phyloP scores from a whole-genome alignment of 2,113 vertebrate genomes.

The Pipa parva region DNA sequence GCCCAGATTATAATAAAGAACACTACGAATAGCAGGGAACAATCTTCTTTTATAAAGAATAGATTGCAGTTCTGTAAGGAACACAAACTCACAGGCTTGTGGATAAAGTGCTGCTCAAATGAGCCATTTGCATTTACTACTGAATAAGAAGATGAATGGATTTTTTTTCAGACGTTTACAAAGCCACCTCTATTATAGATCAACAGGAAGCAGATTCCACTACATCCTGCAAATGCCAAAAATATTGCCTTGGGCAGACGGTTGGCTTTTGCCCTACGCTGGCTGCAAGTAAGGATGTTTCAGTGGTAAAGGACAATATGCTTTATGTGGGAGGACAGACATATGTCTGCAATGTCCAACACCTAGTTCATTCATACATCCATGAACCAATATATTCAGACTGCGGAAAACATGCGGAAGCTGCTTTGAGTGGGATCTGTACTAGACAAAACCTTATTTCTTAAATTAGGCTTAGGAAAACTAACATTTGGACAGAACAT shows the following conservation, averaged over 20 bases:
- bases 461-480: too few relatives aligned
- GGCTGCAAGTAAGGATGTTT: conserved; percentile 33
- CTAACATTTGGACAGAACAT: too few relatives aligned
- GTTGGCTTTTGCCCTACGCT: conserved; percentile 35
- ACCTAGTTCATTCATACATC: conserved; percentile 14
- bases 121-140: background rate
- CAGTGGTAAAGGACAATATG: conserved; percentile 23
- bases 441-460: too few relatives aligned
- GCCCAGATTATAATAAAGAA: too few relatives aligned
- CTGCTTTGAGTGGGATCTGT: too few relatives aligned
- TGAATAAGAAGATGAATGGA: conserved; percentile 16
- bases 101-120: conserved; percentile 4
- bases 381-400: too few relatives aligned
- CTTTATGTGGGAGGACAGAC: conserved; percentile 30
- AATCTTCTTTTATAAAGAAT: background rate
- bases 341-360: conserved; percentile 17
- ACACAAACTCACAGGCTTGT: conserved; percentile 8
- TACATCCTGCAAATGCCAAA: conserved; percentile 14
- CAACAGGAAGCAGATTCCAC: conserved; percentile 22
- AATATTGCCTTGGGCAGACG: conserved; percentile 27
- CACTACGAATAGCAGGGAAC: background rate
- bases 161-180: conserved; percentile 21
- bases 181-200: conserved; percentile 28
- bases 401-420: too few relatives aligned
- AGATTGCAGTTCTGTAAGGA: background rate